These are phyloP conservation scores for Suricata suricatta DNA, from an alignment of 2,113 vertebrate species.

Conservation along the genomic window DNA sequence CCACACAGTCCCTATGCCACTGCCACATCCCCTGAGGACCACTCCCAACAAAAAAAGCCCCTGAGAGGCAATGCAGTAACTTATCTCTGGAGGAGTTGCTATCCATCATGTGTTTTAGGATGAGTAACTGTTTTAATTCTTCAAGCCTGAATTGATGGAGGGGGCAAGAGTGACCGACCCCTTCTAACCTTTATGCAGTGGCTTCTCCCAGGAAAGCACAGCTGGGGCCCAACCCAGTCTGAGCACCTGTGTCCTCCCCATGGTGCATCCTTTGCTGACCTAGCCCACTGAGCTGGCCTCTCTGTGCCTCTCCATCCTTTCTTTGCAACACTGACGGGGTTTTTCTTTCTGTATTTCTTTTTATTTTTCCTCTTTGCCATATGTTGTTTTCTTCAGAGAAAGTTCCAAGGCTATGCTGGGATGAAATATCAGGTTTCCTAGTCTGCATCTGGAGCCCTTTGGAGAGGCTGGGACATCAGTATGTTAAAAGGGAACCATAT, in stretches of 20 bases:
- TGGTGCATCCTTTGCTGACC: accelerated
- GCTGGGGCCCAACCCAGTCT: neutral
- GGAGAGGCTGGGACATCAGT: neutral
- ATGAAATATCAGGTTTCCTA: neutral
- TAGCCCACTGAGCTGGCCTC: neutral
- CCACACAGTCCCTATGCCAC: neutral
- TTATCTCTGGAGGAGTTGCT: neutral
- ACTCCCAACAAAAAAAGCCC: too few species aligned
- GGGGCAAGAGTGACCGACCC: neutral
- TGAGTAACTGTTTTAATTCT: neutral
- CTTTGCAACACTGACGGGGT: neutral
- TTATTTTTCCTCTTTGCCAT: neutral
- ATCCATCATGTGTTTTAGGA: neutral
- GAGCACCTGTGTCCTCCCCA: too few species aligned
- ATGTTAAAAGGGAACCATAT: neutral
- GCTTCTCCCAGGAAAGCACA: neutral
- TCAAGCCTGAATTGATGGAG: neutral
- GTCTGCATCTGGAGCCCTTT: neutral
- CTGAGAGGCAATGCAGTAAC: neutral
- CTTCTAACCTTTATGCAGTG: neutral
- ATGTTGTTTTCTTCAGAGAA: neutral
- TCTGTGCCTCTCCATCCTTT: neutral
- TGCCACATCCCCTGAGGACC: neutral
- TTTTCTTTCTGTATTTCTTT: neutral
- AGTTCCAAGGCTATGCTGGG: neutral